These are phyloP conservation scores for Tragelaphus eurycerus DNA, from an alignment of 2,797 vertebrate species.

Conservation along the genomic window DNA sequence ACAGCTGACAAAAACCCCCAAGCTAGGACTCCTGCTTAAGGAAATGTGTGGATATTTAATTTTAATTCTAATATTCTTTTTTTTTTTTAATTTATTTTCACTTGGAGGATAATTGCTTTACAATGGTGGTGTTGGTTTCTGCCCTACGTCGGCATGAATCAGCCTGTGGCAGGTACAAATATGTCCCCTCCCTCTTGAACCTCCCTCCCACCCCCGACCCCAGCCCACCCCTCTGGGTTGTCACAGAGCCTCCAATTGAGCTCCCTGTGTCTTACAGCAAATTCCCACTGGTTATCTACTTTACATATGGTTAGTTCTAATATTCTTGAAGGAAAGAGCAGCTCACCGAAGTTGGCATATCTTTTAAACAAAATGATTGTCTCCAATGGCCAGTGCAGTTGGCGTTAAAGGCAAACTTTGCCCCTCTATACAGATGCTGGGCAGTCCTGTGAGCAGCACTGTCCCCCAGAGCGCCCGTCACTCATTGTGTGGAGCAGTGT, in stretches of 20 bases:
- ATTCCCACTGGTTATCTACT: background rate
- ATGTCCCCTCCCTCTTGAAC: background rate
- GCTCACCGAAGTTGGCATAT: constrained; percentile 44
- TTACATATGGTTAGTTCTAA: background rate
- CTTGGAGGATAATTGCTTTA: background rate
- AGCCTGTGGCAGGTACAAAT: background rate
- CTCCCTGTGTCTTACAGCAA: background rate
- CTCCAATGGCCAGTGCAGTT: background rate
- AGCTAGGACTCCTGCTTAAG: background rate
- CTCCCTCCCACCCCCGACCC: background rate
- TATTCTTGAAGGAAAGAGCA: constrained; percentile 61
- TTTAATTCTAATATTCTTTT: background rate
- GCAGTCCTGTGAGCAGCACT: constrained; percentile 49
- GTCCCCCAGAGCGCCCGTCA: constrained; percentile 61
- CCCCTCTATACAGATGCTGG: constrained; percentile 38
- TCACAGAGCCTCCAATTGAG: background rate
- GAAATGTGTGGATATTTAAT: constrained; percentile 39
- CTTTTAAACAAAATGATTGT: background rate
- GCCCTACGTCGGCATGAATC: background rate
- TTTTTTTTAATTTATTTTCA: background rate
- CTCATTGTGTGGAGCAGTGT: constrained; percentile 65
- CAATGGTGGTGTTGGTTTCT: background rate
- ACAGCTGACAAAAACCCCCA: background rate
- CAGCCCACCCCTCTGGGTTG: background rate
- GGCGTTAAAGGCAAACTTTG: background rate